A percentile compares a stretch with the other conserved stretches of the same genome.
phyloP scores from a whole-genome alignment of 2,888 invertebrate species.

The Trichogramma dendrolimi region DNA sequence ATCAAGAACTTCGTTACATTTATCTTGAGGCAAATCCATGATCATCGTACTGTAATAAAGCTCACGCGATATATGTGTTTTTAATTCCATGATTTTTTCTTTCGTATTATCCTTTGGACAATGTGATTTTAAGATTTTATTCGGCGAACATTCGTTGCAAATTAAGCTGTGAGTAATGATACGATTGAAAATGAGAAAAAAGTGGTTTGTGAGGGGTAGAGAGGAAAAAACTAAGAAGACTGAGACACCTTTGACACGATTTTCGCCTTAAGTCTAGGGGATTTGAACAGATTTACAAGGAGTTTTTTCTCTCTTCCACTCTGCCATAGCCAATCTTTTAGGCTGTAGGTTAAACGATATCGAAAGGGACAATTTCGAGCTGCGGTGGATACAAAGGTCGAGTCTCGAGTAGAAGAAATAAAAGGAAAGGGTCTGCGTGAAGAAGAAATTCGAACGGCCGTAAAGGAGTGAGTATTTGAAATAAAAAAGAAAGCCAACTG shows the following conservation, averaged over 20 bases:
- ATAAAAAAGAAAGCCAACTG: slow-evolving; percentile 14
- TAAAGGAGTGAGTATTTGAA: slow-evolving; percentile 27
- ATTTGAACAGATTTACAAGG: slow-evolving; percentile 27
- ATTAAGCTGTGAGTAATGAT: too few species aligned
- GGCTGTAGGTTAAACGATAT: slow-evolving; percentile 29
- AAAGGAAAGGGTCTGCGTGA: slow-evolving; percentile 29
- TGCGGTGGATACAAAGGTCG: not conserved
- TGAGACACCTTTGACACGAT: slow-evolving; percentile 24
- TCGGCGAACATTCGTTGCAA: too few species aligned
- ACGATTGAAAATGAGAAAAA: too few species aligned
- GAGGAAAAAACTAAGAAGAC: slow-evolving; percentile 18
- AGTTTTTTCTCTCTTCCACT: slow-evolving; percentile 3
- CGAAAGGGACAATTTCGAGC: slow-evolving; percentile 26
- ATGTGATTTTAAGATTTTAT: too few species aligned
- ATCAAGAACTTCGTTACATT: too few species aligned
- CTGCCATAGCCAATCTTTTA: slow-evolving; percentile 21
- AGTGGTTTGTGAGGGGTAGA: not conserved
- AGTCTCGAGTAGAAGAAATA: slow-evolving; percentile 15
- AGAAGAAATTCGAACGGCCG: slow-evolving; percentile 27
- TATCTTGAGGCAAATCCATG: too few species aligned
- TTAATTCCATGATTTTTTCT: too few species aligned
- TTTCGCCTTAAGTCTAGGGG: slow-evolving; percentile 23
- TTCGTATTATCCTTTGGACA: too few species aligned
- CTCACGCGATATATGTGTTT: too few species aligned
- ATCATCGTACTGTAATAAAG: too few species aligned